Evolutionary conservation across 2,113 vertebrate genomes (phyloP), one percentile per base, ranked within the genome.

Genomic region (Eolophus roseicapilla): DNA sequence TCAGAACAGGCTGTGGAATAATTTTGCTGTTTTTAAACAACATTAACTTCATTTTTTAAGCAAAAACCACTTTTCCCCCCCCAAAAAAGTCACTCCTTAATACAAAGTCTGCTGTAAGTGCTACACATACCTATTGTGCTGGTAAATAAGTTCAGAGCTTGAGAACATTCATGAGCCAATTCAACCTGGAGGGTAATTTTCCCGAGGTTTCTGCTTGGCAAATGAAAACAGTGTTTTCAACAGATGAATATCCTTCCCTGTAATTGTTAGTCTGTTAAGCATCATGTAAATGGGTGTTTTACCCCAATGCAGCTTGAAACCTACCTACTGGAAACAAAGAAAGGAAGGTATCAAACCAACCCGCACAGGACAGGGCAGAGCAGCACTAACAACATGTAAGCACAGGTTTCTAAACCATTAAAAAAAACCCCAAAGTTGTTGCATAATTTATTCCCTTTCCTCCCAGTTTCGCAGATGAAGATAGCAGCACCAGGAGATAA

Each of bases 161-260:
- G 20, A 91, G 74, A 96, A 79, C 57, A 65, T 88, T 57, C 82
- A 53, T 85, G 47, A 92, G 91, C 91, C 94, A 92, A 95, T 90
- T 95, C 84, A 95, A 79, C 74, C 91, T 92, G 74, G 63, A 89
- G 88, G 88, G 86, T 87, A 94, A 95, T 95, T 95, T 91, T 95
- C 80, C 80, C 87, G 21, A 92, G 96, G 95, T 94, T 95, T 96
- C 86, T 91, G 24, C 62, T 65, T 96, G 92, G 93, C 96, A 95
- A 92, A 86, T 5, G 62, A 91, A 95, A 89, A 92, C 3, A 79
- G 60, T 33, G 23, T 50, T 95, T 93, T 89, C 75, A 81, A 82
- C 50, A 89, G 80, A 97, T 71, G 27, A 91, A 86, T 91, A 93
- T 65, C 65, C 80, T 84, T 57, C 65, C n/a, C 81, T 87, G 44